Evolutionary conservation across 1,140 invertebrate species (phyloP).

Genomic region (Drosophila bifasciata): DNA sequence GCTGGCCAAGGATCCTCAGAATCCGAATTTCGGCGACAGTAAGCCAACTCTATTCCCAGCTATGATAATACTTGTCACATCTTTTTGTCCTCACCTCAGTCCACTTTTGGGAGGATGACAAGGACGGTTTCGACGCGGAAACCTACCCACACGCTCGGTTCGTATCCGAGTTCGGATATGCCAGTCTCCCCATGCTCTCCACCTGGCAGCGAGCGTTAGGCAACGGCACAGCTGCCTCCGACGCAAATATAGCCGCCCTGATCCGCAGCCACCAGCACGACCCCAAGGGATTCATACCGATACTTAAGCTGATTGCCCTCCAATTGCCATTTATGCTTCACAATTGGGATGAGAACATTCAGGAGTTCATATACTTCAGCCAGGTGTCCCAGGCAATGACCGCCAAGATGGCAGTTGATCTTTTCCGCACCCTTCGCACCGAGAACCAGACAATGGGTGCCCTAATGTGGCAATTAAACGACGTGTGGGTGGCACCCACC

Average conservation of each 20-base stretch:
- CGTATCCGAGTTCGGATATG: constrained; percentile 97
- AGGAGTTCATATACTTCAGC: constrained; percentile 89
- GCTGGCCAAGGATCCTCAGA: constrained; percentile 90
- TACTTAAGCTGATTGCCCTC: constrained; percentile 86
- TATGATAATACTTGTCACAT: background rate
- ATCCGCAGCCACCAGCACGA: constrained; percentile 93
- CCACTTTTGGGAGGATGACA: constrained; percentile 95
- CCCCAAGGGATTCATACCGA: constrained; percentile 87
- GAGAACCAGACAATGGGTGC: constrained; percentile 96
- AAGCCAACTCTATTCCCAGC: constrained; percentile 20
- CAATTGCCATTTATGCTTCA: constrained; percentile 86
- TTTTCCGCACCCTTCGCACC: constrained; percentile 90
- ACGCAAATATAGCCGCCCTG: constrained; percentile 87
- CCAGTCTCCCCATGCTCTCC: constrained; percentile 91
- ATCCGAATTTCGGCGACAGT: constrained; percentile 94
- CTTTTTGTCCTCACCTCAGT: constrained; percentile 85
- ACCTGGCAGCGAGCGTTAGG: constrained; percentile 85
- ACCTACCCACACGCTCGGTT: constrained; percentile 93
- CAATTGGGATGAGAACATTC: constrained; percentile 85
- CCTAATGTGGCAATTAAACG: constrained; percentile 99
- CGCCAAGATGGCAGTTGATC: constrained; percentile 93
- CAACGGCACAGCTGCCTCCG: constrained; percentile 51
- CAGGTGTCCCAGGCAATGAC: constrained; percentile 95
- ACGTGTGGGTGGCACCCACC: constrained; percentile 98
- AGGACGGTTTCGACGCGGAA: constrained; percentile 90